Evolutionary conservation across 2,797 vertebrate genomes (phyloP).

Genomic region (Lerista edwardsae): DNA sequence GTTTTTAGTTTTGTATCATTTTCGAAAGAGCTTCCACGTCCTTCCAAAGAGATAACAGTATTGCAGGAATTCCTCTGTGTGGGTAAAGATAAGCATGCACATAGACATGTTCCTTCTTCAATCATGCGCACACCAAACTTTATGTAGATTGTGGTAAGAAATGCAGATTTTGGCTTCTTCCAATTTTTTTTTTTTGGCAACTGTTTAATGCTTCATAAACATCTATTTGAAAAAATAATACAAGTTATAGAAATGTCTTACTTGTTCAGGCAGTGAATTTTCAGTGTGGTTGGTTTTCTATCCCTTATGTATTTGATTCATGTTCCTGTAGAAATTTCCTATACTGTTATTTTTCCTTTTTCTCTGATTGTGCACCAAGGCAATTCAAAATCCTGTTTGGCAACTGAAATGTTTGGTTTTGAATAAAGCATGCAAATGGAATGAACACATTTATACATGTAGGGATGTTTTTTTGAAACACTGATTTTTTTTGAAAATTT

Average conservation of each 20-base stretch:
- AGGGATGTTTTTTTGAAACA: background rate
- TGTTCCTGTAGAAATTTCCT: background rate
- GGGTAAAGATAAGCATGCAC: conserved; percentile 23
- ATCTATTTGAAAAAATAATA: background rate
- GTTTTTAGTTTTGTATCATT: conserved; percentile 25
- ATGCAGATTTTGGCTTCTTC: background rate
- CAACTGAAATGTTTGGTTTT: background rate
- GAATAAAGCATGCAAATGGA: background rate
- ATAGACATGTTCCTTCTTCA: conserved; percentile 8
- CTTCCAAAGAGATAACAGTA: conserved; percentile 23
- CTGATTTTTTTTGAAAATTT: too few relatives aligned
- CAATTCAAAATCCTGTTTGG: background rate
- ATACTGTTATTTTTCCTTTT: too few relatives aligned
- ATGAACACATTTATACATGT: background rate
- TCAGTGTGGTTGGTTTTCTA: background rate
- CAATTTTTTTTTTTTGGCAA: background rate
- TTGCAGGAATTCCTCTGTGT: conserved; percentile 30
- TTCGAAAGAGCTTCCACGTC: conserved; percentile 17
- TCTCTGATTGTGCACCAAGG: background rate
- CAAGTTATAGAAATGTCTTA: background rate
- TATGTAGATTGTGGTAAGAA: conserved; percentile 8
- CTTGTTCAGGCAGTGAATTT: background rate
- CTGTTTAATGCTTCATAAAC: conserved; percentile 1
- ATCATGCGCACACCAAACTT: conserved; percentile 1
- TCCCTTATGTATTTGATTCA: background rate